Conservation (phyloP, 2,888 invertebrate genomes). For the Phymatocera aterrima region DNA sequence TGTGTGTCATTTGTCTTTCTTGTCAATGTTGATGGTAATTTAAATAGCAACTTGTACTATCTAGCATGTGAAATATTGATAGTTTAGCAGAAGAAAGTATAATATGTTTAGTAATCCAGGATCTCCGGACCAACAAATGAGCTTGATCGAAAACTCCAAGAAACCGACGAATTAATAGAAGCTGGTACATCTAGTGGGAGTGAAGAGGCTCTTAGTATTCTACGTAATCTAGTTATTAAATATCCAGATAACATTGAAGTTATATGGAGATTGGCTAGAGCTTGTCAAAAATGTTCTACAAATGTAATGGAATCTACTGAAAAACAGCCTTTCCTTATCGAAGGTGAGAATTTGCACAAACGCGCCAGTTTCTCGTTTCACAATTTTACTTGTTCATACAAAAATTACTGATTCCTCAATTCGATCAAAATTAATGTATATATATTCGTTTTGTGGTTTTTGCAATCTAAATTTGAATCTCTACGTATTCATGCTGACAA, state of each 20-base stretch:
- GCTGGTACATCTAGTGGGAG: constrained; percentile 49
- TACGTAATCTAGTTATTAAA: constrained; percentile 60
- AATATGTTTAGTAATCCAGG: constrained; percentile 71
- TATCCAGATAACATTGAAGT: constrained; percentile 66
- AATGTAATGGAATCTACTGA: constrained; percentile 53
- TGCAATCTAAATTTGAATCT: not conserved
- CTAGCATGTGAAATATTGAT: constrained; percentile 43
- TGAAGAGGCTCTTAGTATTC: constrained; percentile 58
- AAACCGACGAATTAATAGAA: constrained; percentile 61
- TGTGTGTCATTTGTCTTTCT: no score
- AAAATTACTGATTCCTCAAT: not conserved
- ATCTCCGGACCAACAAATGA: constrained; percentile 61
- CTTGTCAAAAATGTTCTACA: constrained; percentile 63
- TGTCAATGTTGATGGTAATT: not conserved
- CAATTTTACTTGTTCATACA: not conserved
- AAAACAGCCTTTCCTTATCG: constrained; percentile 58
- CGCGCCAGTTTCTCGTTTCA: not conserved
- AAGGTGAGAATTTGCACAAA: constrained; percentile 59
- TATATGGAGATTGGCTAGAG: constrained; percentile 69
- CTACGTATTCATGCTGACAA: not conserved
- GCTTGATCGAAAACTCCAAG: constrained; percentile 58
- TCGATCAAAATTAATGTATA: not conserved
- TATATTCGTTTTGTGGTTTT: not conserved
- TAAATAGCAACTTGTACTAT: not conserved
- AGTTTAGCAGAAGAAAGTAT: constrained; percentile 63